These are phyloP conservation scores for Porites australiensis DNA, from an alignment of 64 coral and sea anemone genomes.

Conservation along the genomic window DNA sequence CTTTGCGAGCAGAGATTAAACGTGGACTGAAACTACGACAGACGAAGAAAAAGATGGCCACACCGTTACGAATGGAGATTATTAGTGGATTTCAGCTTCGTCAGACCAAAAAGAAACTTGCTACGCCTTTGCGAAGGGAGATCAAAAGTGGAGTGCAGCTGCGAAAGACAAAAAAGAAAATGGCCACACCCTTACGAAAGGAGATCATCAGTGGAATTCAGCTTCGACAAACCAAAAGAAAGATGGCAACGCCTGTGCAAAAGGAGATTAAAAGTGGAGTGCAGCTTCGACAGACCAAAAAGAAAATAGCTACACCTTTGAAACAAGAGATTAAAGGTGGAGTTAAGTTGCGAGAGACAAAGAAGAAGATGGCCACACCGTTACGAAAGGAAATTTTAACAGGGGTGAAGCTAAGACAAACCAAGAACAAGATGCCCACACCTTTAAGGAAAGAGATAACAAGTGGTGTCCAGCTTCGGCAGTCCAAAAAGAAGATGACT, in stretches of 20 bases:
- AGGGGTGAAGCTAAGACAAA: conserved; percentile 23
- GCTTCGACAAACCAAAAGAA: conserved; percentile 55
- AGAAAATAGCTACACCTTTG: conserved; percentile 17
- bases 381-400: conserved; percentile 25
- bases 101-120: conserved; percentile 46
- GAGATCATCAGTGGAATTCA: conserved; percentile 42
- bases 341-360: conserved; percentile 16
- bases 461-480: conserved; percentile 24
- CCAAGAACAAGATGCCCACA: conserved; percentile 54
- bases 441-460: conserved; percentile 66
- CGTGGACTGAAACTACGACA: conserved; percentile 30
- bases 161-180: conserved; percentile 49
- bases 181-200: conserved; percentile 65
- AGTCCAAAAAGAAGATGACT: conserved; percentile 43
- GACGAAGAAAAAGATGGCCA: conserved; percentile 36
- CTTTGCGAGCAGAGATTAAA: conserved; percentile 66
- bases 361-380: conserved; percentile 52
- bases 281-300: conserved; percentile 42
- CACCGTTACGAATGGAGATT: not conserved
- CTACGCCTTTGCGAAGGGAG: conserved; percentile 50
- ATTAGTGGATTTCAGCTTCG: conserved; percentile 9
- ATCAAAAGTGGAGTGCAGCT: conserved; percentile 20
- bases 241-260: conserved; percentile 57
- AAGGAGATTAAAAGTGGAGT: conserved; percentile 60
- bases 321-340: conserved; percentile 14